Percentiles rank a stretch among this genome's conserved stretches.
These are phyloP conservation scores for Empis livida DNA, from an alignment of 2,888 invertebrate genomes.

Conservation along the genomic window DNA sequence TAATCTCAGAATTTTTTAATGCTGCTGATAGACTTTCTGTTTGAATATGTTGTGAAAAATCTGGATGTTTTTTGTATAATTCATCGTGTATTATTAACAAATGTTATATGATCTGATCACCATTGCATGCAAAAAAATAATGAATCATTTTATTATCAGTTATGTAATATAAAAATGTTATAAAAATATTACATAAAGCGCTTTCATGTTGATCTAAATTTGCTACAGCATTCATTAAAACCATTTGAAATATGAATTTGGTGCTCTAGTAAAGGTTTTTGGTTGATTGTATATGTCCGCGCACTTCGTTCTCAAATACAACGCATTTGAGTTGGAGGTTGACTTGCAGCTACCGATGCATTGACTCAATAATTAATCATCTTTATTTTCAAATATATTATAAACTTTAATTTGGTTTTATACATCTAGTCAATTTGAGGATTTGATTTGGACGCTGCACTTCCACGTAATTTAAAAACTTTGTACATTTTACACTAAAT, in stretches of 20 bases:
- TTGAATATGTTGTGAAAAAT: slow-evolving; percentile 43
- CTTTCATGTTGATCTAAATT: slow-evolving; percentile 26
- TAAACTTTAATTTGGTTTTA: neutral
- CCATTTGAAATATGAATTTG: slow-evolving; percentile 30
- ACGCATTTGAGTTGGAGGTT: slow-evolving; percentile 30
- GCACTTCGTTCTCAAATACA: slow-evolving; percentile 32
- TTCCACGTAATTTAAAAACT: too few relatives aligned
- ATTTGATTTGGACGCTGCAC: too few relatives aligned
- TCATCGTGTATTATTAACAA: slow-evolving; percentile 39
- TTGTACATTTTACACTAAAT: too few relatives aligned
- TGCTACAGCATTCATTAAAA: slow-evolving; percentile 27
- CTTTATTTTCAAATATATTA: neutral
- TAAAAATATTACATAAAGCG: slow-evolving; percentile 19
- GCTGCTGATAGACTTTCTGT: slow-evolving; percentile 38
- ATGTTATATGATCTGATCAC: slow-evolving; percentile 41
- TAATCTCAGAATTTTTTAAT: slow-evolving; percentile 23
- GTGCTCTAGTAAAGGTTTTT: slow-evolving; percentile 19
- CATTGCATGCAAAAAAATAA: slow-evolving; percentile 17
- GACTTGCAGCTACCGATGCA: slow-evolving; percentile 25
- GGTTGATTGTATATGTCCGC: slow-evolving; percentile 25
- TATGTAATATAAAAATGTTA: neutral
- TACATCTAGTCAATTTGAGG: neutral
- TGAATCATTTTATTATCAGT: neutral
- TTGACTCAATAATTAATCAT: neutral
- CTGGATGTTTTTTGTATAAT: slow-evolving; percentile 34